Base-by-base conservation (phyloP, 1,140 invertebrate genomes). In the Drosophila pallidifrons region DNA sequence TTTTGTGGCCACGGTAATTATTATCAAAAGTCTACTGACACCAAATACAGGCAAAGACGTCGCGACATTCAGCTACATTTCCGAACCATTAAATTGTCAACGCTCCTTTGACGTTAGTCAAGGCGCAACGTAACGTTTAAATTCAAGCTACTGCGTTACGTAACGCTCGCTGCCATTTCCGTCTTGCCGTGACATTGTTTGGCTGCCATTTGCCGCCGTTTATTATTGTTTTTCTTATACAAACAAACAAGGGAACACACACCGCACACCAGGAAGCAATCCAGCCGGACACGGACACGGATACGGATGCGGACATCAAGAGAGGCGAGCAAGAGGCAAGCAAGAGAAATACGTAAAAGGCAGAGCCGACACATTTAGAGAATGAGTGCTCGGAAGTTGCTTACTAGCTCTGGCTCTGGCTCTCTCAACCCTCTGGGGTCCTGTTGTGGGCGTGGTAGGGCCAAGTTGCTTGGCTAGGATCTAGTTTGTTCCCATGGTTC, bases 161-260 rank as follows among this genome's bases (percentile, higher is more conserved):
- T 57, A 38, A 57, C 11, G 35, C 25, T 3, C 46, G 5, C 28
- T 6, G n/a, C 49, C 68, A 77, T 81, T 85, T 86, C 78, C 74
- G 70, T 13, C 47, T 13, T 78, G 65, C 52, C 61, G 59, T 81
- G 74, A 85, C 77, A 86, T 74, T 85, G 77, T 81, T 86, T 85
- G 77, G 43, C 74, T 59, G 78, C 77, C 75, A 75, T 85, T 85
- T 81, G 82, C 41, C 59, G 63, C 38, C 75, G 20, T 71, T 75
- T 83, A 54, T 85, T 85, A 81, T 81, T 78, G 82, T 81, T 68
- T 66, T 57, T 32, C 45, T 57, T 41, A 38, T 13, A 15, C 77
- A 85, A 83, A 81, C 82, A 86, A 85, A 73, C 78, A 79, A 59
- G 71, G 68, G 15, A 38, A 38, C 66, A 77, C 69, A 77, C 59